Evolutionary conservation across 2,113 vertebrate genomes (phyloP), one percentile per base, ranked within the genome.

Genomic region (Tragulus kanchil): DNA sequence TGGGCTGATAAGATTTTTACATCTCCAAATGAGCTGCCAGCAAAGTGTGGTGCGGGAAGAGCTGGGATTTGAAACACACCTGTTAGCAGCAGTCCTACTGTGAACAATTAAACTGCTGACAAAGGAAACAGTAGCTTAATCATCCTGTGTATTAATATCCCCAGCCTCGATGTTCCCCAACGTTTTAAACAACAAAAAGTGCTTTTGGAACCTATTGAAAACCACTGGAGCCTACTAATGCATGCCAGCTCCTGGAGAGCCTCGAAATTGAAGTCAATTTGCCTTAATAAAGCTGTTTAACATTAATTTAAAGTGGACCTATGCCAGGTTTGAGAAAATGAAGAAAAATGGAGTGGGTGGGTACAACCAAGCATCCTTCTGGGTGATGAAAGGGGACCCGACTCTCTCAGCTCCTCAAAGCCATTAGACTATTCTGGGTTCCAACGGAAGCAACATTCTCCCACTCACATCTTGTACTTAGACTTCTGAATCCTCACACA

Each of bases 281-380:
- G 82, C 96, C 88, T 91, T 96, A 97, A 96, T 93, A 96, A 96
- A 98, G 94, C 97, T 73, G 90, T 91, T 97, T 96, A 96, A 94
- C 84, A 79, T 93, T 92, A 95, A 97, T 96, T 94, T 93, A 96
- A 97, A 90, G 97, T 94, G 94, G 95, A 93, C 73, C 65, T 64
- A 61, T n/a, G 91, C 95, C 91, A 92, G 89, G 79, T 89, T 90
- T 90, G 85, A 94, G 90, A 75, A 94, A 89, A 96, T 89, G 75
- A 91, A 95, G 93, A 93, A 86, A 89, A 95, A 96, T 86, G 89
- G 42, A 56, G 54, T 48, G 71, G 23, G 52, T 56, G 65, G 95
- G 78, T 42, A 69, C 50, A 28, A 5, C 0, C 1, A 48, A 85
- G 52, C 78, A 8, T 14, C 71, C 50, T 59, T 65, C 85, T 15